Evolutionary conservation across 2,888 invertebrate species (phyloP).

Genomic region (Drosophila testacea): DNA sequence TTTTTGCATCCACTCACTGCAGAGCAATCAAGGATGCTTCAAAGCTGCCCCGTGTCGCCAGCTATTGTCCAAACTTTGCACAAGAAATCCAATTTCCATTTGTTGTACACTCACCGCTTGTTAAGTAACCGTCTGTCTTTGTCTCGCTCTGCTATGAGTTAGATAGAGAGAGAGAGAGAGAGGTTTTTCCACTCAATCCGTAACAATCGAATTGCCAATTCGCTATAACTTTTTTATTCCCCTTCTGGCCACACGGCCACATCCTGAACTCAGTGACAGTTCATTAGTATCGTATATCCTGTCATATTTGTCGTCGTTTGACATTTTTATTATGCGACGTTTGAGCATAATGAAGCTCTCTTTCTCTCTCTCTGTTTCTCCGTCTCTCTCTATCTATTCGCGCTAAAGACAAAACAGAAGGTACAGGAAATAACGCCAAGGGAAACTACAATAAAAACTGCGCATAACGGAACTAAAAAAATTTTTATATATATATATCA

Average conservation of each 20-base stretch:
- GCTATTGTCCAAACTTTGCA: conserved; percentile 41
- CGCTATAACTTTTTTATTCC: conserved; percentile 15
- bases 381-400: background rate
- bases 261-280: conserved; percentile 61
- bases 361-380: background rate
- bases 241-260: conserved; percentile 11
- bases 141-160: background rate
- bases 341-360: conserved; percentile 51
- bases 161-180: background rate
- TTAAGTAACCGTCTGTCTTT: conserved; percentile 19
- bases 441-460: conserved; percentile 24
- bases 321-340: conserved; percentile 62
- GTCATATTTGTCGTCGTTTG: conserved; percentile 71
- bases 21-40: conserved; percentile 22
- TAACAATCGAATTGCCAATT: conserved; percentile 41
- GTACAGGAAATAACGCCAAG: conserved; percentile 21
- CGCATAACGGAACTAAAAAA: conserved; percentile 17
- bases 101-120: conserved; percentile 26
- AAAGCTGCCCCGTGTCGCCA: conserved; percentile 40
- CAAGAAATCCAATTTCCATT: conserved; percentile 49
- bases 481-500: background rate
- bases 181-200: conserved; percentile 11
- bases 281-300: conserved; percentile 75
- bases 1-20: conserved; percentile 4
- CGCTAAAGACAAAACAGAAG: conserved; percentile 22